Base-by-base conservation (phyloP, 2,113 vertebrate species). In the Pyrgilauda ruficollis region DNA sequence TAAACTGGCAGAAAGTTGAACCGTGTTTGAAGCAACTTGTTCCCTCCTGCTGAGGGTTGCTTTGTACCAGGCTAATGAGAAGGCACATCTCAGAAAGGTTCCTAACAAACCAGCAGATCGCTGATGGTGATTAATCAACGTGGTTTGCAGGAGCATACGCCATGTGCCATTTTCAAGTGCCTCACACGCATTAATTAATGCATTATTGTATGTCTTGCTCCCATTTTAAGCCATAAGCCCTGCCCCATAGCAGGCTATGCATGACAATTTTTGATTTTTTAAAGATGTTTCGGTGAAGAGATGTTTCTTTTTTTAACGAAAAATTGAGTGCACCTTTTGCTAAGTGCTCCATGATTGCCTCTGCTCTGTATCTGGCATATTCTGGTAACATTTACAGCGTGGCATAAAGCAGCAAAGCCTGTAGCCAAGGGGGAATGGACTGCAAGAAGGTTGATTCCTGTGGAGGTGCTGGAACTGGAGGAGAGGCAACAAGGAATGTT, bases 1-100 rank as follows among this genome's bases (percentile, higher is more conserved):
- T 61, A 92, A 90, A 76, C 68, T 20, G 68, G 50, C 86, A 86
- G 66, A 89, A 89, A 87, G 84, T 56, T 87, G 91, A 94, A 80
- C 81, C 6, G 15, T 55, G 50, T 94, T 87, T 87, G 89, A 96
- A 93, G 90, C 43, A 59, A 80, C 59, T 76, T 92, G 83, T 74
- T 92, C 87, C 81, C 80, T 96, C 93, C 80, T 75, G 72, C 91
- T 90, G 83, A 9, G 83, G 49, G 67, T 39, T 72, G 35, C 66
- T 95, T 75, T 66, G 22, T 73, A 67, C 13, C 44, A 46, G 76
- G 58, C 85, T 94, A 88, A 94, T 83, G 79, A 95, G 93, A 70
- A 83, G 68, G 35, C 52, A 14, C 73, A 55, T 81, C 77, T 87
- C 41, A 0, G 66, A 49, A 84, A 95, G 76, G 59, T 53, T 86